phyloP scores from a whole-genome alignment of 1,140 invertebrate species.

The Pentalonia nigronervosa region DNA sequence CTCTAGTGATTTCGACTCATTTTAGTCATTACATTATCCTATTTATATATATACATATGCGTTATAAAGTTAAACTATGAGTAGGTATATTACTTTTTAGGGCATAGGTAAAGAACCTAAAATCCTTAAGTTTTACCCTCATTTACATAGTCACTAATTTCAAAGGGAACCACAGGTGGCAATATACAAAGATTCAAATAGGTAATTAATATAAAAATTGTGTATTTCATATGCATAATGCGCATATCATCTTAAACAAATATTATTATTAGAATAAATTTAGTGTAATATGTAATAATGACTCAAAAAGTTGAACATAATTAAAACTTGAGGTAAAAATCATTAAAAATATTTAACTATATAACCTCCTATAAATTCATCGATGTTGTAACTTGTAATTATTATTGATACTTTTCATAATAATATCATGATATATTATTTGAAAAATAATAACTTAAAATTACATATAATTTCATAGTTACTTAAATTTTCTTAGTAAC shows the following conservation, averaged over 20 bases:
- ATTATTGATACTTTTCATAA: background rate
- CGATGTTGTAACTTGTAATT: background rate
- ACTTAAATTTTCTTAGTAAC: too few species aligned
- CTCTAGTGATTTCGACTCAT: too few species aligned
- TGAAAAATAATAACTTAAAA: background rate
- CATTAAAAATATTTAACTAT: background rate
- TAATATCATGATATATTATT: background rate
- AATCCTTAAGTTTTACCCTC: background rate
- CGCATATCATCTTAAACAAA: background rate
- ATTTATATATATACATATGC: background rate
- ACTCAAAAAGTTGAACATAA: background rate
- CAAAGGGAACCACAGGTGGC: background rate
- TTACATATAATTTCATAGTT: background rate
- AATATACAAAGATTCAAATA: background rate
- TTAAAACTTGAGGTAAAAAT: background rate
- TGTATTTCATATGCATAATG: background rate
- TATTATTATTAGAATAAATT: background rate
- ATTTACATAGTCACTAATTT: background rate
- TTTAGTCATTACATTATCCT: too few species aligned
- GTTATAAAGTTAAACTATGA: background rate
- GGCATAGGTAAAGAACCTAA: background rate
- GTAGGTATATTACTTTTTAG: constrained; percentile 10
- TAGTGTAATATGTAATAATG: background rate
- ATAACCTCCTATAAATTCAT: background rate
- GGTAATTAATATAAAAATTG: background rate